Conservation (phyloP, 1,140 invertebrate genomes). For the Palaemon carinicauda region DNA sequence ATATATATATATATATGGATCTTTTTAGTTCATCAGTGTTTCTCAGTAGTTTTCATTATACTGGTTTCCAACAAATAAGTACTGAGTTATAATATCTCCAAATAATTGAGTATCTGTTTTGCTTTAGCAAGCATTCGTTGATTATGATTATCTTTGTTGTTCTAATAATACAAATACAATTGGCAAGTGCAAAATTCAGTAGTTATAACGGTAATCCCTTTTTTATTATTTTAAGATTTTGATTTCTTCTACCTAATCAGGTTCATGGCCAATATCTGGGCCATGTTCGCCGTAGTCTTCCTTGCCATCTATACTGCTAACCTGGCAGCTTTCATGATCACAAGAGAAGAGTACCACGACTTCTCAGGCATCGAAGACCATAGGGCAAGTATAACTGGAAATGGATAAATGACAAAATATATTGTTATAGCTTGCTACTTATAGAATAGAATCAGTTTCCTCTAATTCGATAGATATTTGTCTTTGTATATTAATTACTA, state of each 20-base stretch:
- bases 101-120: too few species aligned
- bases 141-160: too few species aligned
- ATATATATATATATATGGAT: too few species aligned
- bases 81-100: too few species aligned
- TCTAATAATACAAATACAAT: too few species aligned
- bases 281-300: conserved; percentile 95
- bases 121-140: too few species aligned
- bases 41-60: too few species aligned
- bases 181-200: not conserved
- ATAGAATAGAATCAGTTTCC: not conserved
- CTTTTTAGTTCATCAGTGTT: too few species aligned
- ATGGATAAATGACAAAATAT: not conserved
- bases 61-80: too few species aligned
- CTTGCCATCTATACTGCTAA: conserved; percentile 94
- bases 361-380: conserved; percentile 91
- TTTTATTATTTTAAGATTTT: not conserved
- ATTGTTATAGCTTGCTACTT: not conserved
- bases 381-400: conserved; percentile 66
- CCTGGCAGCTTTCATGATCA: conserved; percentile 99
- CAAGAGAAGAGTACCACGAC: conserved; percentile 95
- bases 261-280: conserved; percentile 98
- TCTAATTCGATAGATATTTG: too few species aligned
- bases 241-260: conserved; percentile 64
- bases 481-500: not conserved
- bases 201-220: not conserved